phyloP scores from a whole-genome alignment of 2,113 vertebrate species.

The Serilophus lunatus region DNA sequence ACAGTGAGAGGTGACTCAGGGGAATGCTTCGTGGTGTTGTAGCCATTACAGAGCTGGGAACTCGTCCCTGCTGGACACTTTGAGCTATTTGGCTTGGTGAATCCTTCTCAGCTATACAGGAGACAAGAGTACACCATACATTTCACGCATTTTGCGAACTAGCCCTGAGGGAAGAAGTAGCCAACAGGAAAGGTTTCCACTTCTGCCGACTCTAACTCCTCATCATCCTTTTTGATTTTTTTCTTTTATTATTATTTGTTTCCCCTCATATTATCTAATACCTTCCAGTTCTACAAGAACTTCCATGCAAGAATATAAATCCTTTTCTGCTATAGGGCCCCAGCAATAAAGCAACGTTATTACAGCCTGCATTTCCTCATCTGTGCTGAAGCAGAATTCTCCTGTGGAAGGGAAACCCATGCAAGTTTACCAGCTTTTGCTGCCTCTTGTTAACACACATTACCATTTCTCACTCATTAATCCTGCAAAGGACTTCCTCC shows the following conservation, averaged over 20 bases:
- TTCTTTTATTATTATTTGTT: neutral
- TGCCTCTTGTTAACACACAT: neutral
- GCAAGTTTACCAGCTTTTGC: constrained; percentile 14
- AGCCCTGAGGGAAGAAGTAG: neutral
- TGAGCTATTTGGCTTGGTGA: neutral
- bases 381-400: constrained; percentile 6
- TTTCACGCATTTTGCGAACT: neutral
- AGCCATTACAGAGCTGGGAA: neutral
- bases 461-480: constrained; percentile 31
- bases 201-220: neutral
- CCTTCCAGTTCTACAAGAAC: neutral
- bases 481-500: constrained; percentile 45
- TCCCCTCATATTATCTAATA: neutral
- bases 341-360: neutral
- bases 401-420: neutral
- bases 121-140: neutral
- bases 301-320: neutral
- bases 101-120: neutral
- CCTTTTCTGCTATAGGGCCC: neutral
- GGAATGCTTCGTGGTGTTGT: neutral
- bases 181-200: neutral
- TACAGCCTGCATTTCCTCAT: neutral
- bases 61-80: neutral
- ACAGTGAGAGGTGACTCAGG: neutral
- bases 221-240: neutral